Percentiles rank a stretch among this genome's conserved stretches.
Evolutionary conservation across 2,888 invertebrate genomes (phyloP).

Genomic region (Agonopterix arenella): DNA sequence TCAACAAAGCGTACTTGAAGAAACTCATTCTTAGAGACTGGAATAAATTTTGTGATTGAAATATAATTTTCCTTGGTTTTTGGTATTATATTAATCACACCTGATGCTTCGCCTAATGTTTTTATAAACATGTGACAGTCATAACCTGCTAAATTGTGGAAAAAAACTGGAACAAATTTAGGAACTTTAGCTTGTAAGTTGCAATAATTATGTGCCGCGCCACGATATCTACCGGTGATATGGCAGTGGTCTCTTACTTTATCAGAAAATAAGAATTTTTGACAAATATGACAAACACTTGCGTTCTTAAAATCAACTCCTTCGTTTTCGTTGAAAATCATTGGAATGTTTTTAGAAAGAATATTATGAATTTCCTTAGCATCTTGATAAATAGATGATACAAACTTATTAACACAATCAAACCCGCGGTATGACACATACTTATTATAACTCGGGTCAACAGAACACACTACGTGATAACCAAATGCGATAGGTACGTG

Average conservation of each 20-base stretch:
- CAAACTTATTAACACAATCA: no score
- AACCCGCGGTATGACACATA: no score
- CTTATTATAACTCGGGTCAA: no score
- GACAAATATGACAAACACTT: neutral
- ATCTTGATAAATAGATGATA: no score
- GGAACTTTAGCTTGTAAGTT: conserved; percentile 1
- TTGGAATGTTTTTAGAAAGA: neutral
- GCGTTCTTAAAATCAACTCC: neutral
- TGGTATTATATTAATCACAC: conserved; percentile 6
- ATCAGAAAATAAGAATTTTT: neutral
- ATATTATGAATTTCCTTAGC: no score
- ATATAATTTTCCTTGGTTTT: conserved; percentile 29
- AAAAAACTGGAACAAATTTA: conserved; percentile 3
- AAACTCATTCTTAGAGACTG: neutral
- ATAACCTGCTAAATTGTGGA: conserved; percentile 7
- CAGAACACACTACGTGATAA: no score
- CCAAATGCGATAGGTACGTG: no score
- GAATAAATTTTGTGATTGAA: conserved; percentile 23
- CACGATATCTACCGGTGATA: conserved; percentile 2
- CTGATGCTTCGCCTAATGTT: neutral
- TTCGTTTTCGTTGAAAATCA: neutral
- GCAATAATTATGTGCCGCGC: conserved; percentile 3
- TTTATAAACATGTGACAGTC: neutral
- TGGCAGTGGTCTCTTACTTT: conserved; percentile 5
- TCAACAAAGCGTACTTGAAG: conserved; percentile 8